Percentiles rank a stretch among this genome's conserved stretches.
These are phyloP conservation scores for Drosophila simulans DNA, from an alignment of 1,140 invertebrate genomes.

Conservation along the genomic window DNA sequence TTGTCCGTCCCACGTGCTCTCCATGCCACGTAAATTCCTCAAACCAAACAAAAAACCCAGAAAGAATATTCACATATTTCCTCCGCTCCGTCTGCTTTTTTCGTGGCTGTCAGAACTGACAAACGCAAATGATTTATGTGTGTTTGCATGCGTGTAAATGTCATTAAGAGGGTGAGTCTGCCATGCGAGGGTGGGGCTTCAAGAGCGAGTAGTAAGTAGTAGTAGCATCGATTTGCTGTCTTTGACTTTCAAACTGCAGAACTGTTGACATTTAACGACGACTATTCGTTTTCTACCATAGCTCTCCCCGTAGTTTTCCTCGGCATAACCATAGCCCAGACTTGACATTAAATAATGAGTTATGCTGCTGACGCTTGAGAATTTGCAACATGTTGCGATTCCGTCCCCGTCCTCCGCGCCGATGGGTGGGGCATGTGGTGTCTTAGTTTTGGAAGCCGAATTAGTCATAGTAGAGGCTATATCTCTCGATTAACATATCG, in stretches of 20 bases:
- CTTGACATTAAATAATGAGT: constrained; percentile 83
- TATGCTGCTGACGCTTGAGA: constrained; percentile 75
- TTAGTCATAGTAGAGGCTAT: constrained; percentile 55
- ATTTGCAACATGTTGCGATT: constrained; percentile 68
- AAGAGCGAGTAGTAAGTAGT: constrained; percentile 7
- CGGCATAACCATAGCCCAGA: constrained; percentile 54
- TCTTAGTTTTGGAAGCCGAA: constrained; percentile 34
- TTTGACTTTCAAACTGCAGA: constrained; percentile 72
- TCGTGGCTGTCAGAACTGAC: constrained; percentile 78
- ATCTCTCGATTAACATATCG: constrained; percentile 55
- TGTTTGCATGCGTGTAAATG: constrained; percentile 83
- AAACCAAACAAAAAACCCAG: constrained; percentile 14
- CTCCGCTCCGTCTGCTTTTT: constrained; percentile 35
- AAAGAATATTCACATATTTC: constrained; percentile 43
- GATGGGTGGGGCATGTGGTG: constrained; percentile 24
- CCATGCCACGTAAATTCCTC: constrained; percentile 42
- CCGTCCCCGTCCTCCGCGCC: neutral
- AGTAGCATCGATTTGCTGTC: constrained; percentile 68
- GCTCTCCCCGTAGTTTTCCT: constrained; percentile 5
- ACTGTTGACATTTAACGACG: constrained; percentile 73
- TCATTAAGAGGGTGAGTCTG: constrained; percentile 67
- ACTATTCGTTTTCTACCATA: constrained; percentile 16
- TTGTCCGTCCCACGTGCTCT: constrained; percentile 29
- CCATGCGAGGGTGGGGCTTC: constrained; percentile 13
- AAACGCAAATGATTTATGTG: constrained; percentile 83